Percentiles rank a stretch among this genome's conserved stretches.
phyloP scores from a whole-genome alignment of 2,797 vertebrate genomes.

The Eulemur mongoz region DNA sequence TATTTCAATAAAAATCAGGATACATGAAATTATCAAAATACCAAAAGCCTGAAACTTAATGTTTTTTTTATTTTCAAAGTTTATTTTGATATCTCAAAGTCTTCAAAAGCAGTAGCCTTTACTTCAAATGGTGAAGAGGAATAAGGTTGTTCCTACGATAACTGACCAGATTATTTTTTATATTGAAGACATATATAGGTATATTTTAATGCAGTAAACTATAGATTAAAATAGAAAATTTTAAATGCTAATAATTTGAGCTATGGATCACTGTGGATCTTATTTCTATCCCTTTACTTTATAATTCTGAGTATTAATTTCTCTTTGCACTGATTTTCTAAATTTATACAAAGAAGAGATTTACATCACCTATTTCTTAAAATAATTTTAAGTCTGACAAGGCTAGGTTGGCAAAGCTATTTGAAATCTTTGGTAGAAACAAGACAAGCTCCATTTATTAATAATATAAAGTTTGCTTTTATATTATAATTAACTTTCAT shows the following conservation, averaged over 20 bases:
- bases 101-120: background rate
- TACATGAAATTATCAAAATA: background rate
- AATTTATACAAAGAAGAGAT: constrained; percentile 34
- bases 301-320: background rate
- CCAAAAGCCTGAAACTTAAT: background rate
- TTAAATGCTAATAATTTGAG: background rate
- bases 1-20: background rate
- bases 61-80: background rate
- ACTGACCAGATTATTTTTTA: background rate
- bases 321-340: background rate
- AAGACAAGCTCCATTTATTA: background rate
- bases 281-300: background rate
- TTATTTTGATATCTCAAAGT: background rate
- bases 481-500: background rate
- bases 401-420: background rate
- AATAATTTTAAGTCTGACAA: constrained; percentile 3
- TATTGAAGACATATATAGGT: constrained; percentile 16
- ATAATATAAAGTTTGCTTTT: background rate
- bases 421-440: constrained; percentile 39
- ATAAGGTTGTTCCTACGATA: background rate
- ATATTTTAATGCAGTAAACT: background rate
- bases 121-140: constrained; percentile 13
- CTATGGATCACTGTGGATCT: background rate
- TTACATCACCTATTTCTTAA: background rate
- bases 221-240: background rate